These are phyloP conservation scores for Tanypteryx hageni DNA, from an alignment of 2,888 invertebrate species.

Conservation along the genomic window DNA sequence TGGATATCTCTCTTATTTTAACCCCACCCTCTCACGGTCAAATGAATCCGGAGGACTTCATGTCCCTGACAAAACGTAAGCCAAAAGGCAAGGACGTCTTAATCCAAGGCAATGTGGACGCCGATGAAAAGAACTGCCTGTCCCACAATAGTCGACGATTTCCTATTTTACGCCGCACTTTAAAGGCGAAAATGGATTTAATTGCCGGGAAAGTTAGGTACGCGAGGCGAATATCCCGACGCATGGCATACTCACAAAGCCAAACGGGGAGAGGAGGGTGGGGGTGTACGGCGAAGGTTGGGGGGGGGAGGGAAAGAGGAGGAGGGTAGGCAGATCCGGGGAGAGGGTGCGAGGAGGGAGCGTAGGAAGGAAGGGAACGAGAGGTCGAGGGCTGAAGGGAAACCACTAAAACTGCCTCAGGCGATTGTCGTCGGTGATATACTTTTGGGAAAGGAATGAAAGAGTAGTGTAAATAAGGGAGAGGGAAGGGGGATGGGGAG, in stretches of 20 bases:
- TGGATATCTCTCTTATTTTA: too few species aligned
- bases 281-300: too few species aligned
- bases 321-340: not conserved
- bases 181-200: not conserved
- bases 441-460: not conserved
- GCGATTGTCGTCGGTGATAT: not conserved
- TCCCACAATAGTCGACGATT: not conserved
- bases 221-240: not conserved
- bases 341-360: too few species aligned
- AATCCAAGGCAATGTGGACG: not conserved
- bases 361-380: not conserved
- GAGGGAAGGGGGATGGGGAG: not conserved
- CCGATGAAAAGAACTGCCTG: not conserved
- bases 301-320: not conserved
- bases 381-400: not conserved
- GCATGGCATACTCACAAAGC: not conserved
- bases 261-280: too few species aligned
- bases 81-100: not conserved
- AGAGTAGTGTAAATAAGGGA: not conserved
- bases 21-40: too few species aligned
- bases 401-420: not conserved
- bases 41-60: not conserved
- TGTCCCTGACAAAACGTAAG: not conserved
- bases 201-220: conserved; percentile 28
- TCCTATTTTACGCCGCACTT: not conserved